phyloP scores from a whole-genome alignment of 2,113 vertebrate genomes.

The Pandion haliaetus region DNA sequence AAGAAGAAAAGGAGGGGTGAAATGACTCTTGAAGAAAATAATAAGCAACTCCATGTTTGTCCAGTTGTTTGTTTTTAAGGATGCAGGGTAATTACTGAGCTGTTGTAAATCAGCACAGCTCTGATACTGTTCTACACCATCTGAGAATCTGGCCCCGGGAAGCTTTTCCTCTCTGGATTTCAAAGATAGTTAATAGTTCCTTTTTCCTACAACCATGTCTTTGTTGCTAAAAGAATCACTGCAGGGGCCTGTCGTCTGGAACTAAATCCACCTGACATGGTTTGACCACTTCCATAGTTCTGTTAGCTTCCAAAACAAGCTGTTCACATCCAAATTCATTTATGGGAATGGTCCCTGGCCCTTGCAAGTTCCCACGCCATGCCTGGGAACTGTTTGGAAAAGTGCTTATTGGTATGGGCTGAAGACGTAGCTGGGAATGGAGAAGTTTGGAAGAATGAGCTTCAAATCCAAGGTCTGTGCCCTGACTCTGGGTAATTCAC shows the following conservation, averaged over 20 bases:
- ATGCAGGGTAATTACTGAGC: not conserved
- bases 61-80: not conserved
- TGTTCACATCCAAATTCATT: not conserved
- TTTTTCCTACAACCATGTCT: not conserved
- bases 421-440: not conserved
- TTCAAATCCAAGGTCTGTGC: not conserved
- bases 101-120: not conserved
- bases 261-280: not conserved
- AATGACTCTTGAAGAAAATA: not conserved
- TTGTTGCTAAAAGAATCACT: not conserved
- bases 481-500: not conserved
- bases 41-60: not conserved
- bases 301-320: not conserved
- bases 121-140: not conserved
- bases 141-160: not conserved
- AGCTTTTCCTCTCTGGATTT: not conserved
- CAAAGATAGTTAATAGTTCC: not conserved
- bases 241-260: not conserved
- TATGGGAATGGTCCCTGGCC: not conserved
- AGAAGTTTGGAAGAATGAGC: not conserved
- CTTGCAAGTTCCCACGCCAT: not conserved
- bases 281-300: not conserved
- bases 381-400: not conserved
- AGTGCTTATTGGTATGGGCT: not conserved
- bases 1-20: not conserved